Conservation (phyloP, 2,113 vertebrate species). For the Coreoperca whiteheadi region DNA sequence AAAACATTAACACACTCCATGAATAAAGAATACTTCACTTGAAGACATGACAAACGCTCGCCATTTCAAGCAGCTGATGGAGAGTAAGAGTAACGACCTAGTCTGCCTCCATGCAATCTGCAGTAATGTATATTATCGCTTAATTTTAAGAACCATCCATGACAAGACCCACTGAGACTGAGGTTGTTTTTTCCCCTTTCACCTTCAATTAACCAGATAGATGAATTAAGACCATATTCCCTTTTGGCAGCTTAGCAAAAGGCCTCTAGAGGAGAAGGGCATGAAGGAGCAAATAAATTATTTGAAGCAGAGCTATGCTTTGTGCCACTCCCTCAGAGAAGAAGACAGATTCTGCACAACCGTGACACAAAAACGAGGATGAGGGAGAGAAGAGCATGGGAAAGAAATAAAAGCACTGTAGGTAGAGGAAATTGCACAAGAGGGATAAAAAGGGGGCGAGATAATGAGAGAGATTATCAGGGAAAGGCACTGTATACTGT, state of each 20-base stretch:
- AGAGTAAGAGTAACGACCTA: conserved; percentile 37
- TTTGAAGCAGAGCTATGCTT: conserved; percentile 50
- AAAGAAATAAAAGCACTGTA: conserved; percentile 17
- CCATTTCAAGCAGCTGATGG: conserved; percentile 42
- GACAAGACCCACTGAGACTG: conserved; percentile 7
- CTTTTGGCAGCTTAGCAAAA: conserved; percentile 36
- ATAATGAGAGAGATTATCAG: conserved; percentile 25
- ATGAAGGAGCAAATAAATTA: conserved; percentile 62
- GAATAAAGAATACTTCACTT: conserved; percentile 75
- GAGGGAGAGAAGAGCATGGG: not conserved
- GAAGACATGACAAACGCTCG: conserved; percentile 57
- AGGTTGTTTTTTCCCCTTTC: conserved; percentile 2
- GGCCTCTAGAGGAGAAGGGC: conserved; percentile 25
- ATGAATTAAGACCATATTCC: conserved; percentile 47
- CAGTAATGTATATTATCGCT: conserved; percentile 6
- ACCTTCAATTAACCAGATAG: conserved; percentile 56
- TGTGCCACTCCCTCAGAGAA: conserved; percentile 36
- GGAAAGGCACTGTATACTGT: conserved; percentile 8
- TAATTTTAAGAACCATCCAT: conserved; percentile 13
- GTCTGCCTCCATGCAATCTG: conserved; percentile 21
- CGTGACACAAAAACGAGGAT: conserved; percentile 23
- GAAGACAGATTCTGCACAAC: not conserved
- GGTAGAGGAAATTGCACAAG: conserved; percentile 11
- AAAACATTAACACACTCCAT: conserved; percentile 74
- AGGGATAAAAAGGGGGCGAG: not conserved